Percentiles rank a stretch among this genome's conserved stretches.
Conservation (phyloP, 2,797 vertebrate genomes). For the Melanotaenia parkinsoni region DNA sequence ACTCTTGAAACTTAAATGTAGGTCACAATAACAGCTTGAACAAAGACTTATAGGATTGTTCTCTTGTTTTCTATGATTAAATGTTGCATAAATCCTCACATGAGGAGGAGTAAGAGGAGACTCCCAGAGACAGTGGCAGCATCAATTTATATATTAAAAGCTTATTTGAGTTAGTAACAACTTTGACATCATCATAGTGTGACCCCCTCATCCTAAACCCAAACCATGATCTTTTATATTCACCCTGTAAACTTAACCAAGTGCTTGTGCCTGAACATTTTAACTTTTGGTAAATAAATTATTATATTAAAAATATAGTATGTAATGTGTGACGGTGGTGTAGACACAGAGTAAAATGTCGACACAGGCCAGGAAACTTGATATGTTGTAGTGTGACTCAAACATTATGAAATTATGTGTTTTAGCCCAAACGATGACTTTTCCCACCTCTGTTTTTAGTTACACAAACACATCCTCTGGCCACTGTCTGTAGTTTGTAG, state of each 20-base stretch:
- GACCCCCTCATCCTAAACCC: background rate
- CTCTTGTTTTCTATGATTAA: background rate
- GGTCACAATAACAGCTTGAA: background rate
- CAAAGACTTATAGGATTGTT: background rate
- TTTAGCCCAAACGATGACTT: background rate
- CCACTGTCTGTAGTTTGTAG: too few relatives aligned
- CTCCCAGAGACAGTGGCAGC: background rate
- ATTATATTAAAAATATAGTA: background rate
- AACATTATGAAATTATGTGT: background rate
- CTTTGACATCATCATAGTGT: slow-evolving; percentile 4
- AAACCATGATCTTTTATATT: too few relatives aligned
- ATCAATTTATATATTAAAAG: slow-evolving; percentile 1
- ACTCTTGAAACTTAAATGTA: background rate
- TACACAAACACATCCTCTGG: background rate
- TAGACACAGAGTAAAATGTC: background rate
- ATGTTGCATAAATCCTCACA: background rate
- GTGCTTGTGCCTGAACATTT: background rate
- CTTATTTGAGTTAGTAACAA: background rate
- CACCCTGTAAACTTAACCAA: background rate
- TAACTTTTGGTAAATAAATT: background rate
- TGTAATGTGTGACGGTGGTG: background rate
- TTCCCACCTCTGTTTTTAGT: background rate
- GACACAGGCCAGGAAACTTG: background rate
- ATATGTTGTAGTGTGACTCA: background rate
- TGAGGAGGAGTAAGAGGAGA: background rate